Conservation (phyloP, 2,888 invertebrate genomes). For the Phania funesta region DNA sequence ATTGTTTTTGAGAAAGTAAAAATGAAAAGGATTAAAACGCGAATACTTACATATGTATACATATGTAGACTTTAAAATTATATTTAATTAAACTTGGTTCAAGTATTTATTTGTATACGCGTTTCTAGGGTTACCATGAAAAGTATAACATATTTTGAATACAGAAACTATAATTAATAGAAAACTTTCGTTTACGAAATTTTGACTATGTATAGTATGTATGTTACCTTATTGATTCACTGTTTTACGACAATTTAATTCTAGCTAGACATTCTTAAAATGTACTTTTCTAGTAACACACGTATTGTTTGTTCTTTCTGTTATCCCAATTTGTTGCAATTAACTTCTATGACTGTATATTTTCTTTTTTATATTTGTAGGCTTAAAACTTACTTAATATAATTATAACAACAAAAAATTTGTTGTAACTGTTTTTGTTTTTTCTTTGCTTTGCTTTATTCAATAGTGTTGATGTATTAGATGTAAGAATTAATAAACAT, state of each 20-base stretch:
- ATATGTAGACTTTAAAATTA: too few species aligned
- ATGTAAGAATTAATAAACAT: conserved; percentile 43
- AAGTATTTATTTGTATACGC: conserved; percentile 51
- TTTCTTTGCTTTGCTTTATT: conserved; percentile 28
- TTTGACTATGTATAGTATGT: neutral
- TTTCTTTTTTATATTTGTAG: conserved; percentile 13
- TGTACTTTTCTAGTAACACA: neutral
- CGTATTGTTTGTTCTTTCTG: neutral
- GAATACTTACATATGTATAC: too few species aligned
- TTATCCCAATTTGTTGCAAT: neutral
- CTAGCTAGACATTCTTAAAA: neutral
- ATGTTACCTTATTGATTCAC: neutral
- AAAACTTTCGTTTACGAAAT: neutral
- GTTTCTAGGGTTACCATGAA: conserved; percentile 52
- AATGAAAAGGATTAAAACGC: too few species aligned
- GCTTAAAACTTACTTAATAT: conserved; percentile 44
- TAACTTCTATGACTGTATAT: neutral
- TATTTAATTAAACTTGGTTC: neutral
- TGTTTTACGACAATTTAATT: neutral
- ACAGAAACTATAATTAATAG: neutral
- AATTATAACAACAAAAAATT: conserved; percentile 56
- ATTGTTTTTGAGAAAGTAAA: too few species aligned
- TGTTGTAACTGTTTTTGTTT: conserved; percentile 37
- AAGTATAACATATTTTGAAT: conserved; percentile 34
- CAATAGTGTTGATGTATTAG: conserved; percentile 46